Base-by-base conservation (phyloP, 2,888 invertebrate genomes). In the Agonopterix alstromeriana region DNA sequence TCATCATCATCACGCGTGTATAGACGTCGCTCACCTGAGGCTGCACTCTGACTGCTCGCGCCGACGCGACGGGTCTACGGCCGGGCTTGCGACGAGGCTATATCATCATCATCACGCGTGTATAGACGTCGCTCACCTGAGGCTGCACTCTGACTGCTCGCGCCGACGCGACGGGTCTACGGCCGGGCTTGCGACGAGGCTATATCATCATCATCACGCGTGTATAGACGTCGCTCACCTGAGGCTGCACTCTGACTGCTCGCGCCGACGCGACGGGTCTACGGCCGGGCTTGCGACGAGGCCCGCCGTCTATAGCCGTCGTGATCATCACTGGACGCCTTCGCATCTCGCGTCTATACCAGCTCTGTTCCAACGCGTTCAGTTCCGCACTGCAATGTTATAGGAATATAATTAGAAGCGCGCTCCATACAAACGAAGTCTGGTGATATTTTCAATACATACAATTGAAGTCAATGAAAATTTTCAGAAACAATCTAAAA, bases 261-360 rank as follows among this genome's bases (percentile, higher is more conserved):
- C 27, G 27, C 27, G 27, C 27, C 3, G 27, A 27, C 5, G 46
- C 38, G 17, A 43, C 10, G 38, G 52, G 38, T 43, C 41, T 46
- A 47, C 52, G 42, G 49, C 46, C 50, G 53, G 47, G 42, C 55
- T 49, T 51, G 55, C 50, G 53, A 54, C 55, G 53, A 42, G 53
- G 48, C 40, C 51, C 50, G 51, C 52, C 66, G 35, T 79, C 82
- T 49, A 85, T 77, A 12, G 90, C 88, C 14, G 92, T 92, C 56
- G 88, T 91, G 53, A 92, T 91, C 91, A 93, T 92, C 54, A 94
- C 90, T 0, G 95, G 94, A 0, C 94, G 90, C 38, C 94, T 92
- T 8, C 93, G 90, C 91, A 95, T 93, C 84, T 96, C 96, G 47
- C 93, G 91, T 46, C 92, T 91, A 80, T 94, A 96, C 76, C 90